Evolutionary conservation across 2,888 invertebrate genomes (phyloP), one percentile per base, ranked within the genome.

Genomic region (Lasioglossum malachurum): DNA sequence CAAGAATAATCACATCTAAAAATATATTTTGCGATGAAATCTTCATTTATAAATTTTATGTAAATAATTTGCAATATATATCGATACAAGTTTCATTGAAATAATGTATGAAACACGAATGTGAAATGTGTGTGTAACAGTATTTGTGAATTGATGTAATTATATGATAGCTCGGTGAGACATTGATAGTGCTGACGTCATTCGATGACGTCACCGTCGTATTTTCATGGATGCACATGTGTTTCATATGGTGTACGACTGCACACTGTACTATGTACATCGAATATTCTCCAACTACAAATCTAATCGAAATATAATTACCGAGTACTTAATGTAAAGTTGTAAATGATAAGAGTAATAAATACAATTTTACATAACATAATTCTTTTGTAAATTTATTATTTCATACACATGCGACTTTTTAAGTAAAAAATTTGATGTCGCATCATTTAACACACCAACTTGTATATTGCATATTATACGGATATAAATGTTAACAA

Each of bases 201-300:
- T 87, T 67, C 44, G 27, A 19, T 87, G 87, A 87, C 87, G 87
- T 87, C 87, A 87, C 76, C 46, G n/a, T 74, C 46, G 71, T 82
- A 86, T 87, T 87, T 83, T 75, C 60, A 67, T n/a, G 67, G 23
- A 14, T 67, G 57, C 60, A 75, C 84, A 84, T 75, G 64, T 76
- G 77, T 72, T 83, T 57, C 71, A n/a, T 41, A 71, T 71, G 69
- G 71, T 41, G n/a, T 14, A 41, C 14, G 44, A 41, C 16, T 46
- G 46, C 10, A 53, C 23, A 53, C 23, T 53, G 8, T 53, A 53
- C 49, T 8, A 23, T 19, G 23, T 16, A 16, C 16, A 46, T 23
- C 4, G 3, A 35, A 14, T 27, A 60, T 16, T 27, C 16, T 16
- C 4, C 35, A 10, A 35, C 10, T 67, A 35, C 14, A 31, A 27